Base-by-base conservation (phyloP, 2,797 vertebrate genomes). In the Avahi laniger region DNA sequence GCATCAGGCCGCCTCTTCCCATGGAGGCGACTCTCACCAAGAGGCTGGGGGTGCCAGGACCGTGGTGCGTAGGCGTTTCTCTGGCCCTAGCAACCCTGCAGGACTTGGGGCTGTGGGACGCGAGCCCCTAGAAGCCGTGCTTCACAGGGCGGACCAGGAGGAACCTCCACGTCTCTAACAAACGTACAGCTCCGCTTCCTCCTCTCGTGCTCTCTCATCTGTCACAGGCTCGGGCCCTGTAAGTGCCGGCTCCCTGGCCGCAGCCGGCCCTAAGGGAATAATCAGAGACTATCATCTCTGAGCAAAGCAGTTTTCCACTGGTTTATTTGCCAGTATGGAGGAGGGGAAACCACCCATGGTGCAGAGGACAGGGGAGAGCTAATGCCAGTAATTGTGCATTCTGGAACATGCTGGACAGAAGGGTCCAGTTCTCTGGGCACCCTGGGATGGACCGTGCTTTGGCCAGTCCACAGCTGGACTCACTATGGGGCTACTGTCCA, bases 391-490 rank as follows among this genome's bases (percentile, higher is more conserved):
- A 33, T 35, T 24, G 7, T 33, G 17, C 18, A 1, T 33, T 33
- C 52, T 20, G 63, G 41, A 30, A 38, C 69, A 50, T 0, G 3
- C 57, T 10, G 14, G 48, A 75, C 0, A 1, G 24, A 18, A 72
- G n/a, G 24, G 41, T 2, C 48, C 30, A 41, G 15, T 59, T 52
- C 63, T 33, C 59, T 11, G 11, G 26, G 35, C 28, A 26, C 33
- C 46, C 30, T 0, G 0, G 24, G 18, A 48, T 3, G 35, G 24
- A 5, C 11, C 7, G 7, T 4, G 33, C 41, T 90, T 4, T 5
- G 52, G 26, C 14, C 4, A 1, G 2, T 24, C 15, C 11, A 11
- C 22, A 20, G 15, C n/a, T 11, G 15, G 73, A 11, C 0, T 2
- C 22, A 12, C 0, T 0, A 20, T 18, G 80, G 43, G 17, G 13